phyloP scores from a whole-genome alignment of 2,797 vertebrate species.

The Sebastes vulpes region DNA sequence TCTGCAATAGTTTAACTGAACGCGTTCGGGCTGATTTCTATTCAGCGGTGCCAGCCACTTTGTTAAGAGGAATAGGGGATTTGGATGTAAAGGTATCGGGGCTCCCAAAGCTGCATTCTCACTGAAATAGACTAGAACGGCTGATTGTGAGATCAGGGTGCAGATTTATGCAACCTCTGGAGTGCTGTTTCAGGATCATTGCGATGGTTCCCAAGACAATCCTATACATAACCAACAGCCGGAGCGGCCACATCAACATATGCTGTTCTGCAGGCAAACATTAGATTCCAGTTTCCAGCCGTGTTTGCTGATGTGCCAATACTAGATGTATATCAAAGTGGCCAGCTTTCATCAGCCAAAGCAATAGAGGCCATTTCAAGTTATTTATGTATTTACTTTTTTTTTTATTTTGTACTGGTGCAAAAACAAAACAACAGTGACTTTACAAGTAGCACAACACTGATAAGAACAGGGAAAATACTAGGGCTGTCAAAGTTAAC shows the following conservation, averaged over 20 bases:
- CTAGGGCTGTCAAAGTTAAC: no score
- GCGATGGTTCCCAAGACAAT: slow-evolving; percentile 47
- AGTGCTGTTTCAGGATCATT: slow-evolving; percentile 50
- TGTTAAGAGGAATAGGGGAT: slow-evolving; percentile 59
- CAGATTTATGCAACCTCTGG: slow-evolving; percentile 59
- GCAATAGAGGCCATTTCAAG: background rate
- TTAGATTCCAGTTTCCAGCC: background rate
- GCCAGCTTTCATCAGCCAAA: background rate
- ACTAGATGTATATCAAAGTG: background rate
- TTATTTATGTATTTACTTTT: no score
- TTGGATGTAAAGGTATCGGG: slow-evolving; percentile 45
- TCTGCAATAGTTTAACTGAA: slow-evolving; percentile 68
- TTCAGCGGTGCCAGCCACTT: slow-evolving; percentile 57
- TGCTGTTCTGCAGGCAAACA: slow-evolving; percentile 18
- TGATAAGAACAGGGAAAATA: no score
- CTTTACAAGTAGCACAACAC: no score
- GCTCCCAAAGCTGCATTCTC: slow-evolving; percentile 48
- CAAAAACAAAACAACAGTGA: no score
- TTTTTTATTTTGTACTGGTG: no score
- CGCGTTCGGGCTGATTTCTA: slow-evolving; percentile 47
- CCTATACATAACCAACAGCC: slow-evolving; percentile 46
- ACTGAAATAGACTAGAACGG: slow-evolving; percentile 43
- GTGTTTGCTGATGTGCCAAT: slow-evolving; percentile 26
- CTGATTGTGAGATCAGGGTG: slow-evolving; percentile 62
- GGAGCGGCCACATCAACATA: slow-evolving; percentile 25